phyloP scores from a whole-genome alignment of 1,140 invertebrate genomes.

The Zelostemma sp. region DNA sequence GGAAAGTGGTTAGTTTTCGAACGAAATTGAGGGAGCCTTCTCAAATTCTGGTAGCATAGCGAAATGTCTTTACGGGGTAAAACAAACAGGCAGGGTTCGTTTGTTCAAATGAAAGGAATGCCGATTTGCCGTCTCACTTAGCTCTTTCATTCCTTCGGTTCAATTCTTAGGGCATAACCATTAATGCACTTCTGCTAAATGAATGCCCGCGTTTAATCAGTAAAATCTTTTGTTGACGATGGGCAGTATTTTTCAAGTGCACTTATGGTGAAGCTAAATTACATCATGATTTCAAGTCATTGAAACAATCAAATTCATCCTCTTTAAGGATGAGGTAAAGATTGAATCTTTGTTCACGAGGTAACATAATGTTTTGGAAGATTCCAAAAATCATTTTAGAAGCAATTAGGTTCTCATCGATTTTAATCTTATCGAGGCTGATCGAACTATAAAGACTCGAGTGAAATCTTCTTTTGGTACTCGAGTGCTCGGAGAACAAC shows the following conservation, averaged over 20 bases:
- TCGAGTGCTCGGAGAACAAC: no score
- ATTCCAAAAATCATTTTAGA: no score
- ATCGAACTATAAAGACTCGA: no score
- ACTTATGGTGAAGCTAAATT: not conserved
- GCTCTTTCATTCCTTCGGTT: conserved; percentile 1
- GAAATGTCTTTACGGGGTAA: not conserved
- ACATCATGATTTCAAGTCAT: no score
- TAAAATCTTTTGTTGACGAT: not conserved
- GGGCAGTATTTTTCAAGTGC: not conserved
- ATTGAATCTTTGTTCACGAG: no score
- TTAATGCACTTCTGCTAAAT: not conserved
- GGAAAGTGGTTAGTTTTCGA: conserved; percentile 3
- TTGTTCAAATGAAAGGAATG: conserved; percentile 3
- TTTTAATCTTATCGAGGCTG: no score
- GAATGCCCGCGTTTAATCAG: not conserved
- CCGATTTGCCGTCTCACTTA: conserved; percentile 7
- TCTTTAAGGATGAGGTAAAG: no score
- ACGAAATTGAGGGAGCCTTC: not conserved
- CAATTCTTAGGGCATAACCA: not conserved
- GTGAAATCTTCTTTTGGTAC: no score
- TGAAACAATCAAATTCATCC: no score
- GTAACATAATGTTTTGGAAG: no score
- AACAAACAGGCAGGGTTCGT: not conserved
- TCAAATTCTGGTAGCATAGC: not conserved
- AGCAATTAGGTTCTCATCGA: no score